Evolutionary conservation across 2,888 invertebrate genomes (phyloP).

Genomic region (Gandaritis pyraliata): DNA sequence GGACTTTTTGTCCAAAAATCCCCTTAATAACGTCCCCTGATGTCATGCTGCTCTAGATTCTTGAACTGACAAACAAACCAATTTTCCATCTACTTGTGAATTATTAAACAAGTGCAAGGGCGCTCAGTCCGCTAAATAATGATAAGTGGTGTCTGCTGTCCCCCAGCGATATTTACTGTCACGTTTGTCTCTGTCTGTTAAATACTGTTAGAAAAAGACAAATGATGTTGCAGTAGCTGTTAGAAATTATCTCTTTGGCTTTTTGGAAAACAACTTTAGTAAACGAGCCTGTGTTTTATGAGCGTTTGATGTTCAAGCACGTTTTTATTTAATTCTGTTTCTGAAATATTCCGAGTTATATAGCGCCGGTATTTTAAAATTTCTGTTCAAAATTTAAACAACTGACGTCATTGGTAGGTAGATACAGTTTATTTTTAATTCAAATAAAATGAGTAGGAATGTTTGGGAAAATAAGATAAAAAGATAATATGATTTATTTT

Average conservation of each 20-base stretch:
- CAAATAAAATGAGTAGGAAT: no score
- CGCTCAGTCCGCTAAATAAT: slow-evolving; percentile 61
- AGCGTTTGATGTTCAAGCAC: neutral
- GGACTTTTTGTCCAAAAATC: no score
- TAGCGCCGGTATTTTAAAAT: neutral
- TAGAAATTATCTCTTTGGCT: neutral
- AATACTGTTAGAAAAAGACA: slow-evolving; percentile 51
- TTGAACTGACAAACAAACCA: slow-evolving; percentile 34
- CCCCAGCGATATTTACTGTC: slow-evolving; percentile 35
- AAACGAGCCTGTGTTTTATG: neutral
- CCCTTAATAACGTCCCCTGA: no score
- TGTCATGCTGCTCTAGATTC: neutral
- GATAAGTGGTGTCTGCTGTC: slow-evolving; percentile 60
- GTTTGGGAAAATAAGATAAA: no score
- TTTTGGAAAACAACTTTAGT: slow-evolving; percentile 3
- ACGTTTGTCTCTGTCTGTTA: slow-evolving; percentile 47
- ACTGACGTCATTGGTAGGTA: no score
- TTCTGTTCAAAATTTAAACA: neutral
- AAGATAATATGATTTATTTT: no score
- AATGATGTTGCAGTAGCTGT: slow-evolving; percentile 36
- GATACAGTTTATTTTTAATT: no score
- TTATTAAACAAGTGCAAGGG: slow-evolving; percentile 64
- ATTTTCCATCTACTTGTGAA: slow-evolving; percentile 38
- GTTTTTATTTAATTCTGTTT: slow-evolving; percentile 1
- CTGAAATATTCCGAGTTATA: neutral